Evolutionary conservation across 2,888 invertebrate species (phyloP), one percentile per base, ranked within the genome.

Genomic region (Pollenia griseotomentosa): DNA sequence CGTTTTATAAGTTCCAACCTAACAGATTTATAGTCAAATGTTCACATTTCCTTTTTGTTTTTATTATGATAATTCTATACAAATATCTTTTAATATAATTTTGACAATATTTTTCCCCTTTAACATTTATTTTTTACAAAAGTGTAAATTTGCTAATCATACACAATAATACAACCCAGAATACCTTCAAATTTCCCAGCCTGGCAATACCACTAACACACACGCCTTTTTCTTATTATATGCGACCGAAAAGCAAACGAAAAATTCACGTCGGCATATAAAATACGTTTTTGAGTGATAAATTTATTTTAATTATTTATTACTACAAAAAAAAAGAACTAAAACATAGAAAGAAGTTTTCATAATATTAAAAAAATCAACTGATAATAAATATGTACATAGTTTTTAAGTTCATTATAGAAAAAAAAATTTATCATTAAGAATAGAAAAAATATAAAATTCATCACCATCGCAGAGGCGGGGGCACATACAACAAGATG

Each of bases 191-290:
- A 23, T 61, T 6, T 55, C 14, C 14, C 33, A 65, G 19, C 40
- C 75, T 86, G 86, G 86, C 80, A 86, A 86, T 80, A 75, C 83
- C 79, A 86, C 83, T 86, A 82, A 86, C 73, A 86, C 86, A 80
- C 87, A 87, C 87, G 87, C 87, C 87, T 87, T 87, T 87, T 87
- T 87, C 84, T 84, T 85, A 80, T 81, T 74, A 74, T 79, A 66
- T 61, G 73, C n/a, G 63, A 83, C 16, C 59, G 78, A 74, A 84
- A 68, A 79, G 73, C 83, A 87, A 78, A 59, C 73, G 86, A 75
- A 79, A 70, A 80, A 79, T 82, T 68, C 46, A 82, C 46, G 66
- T 82, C 87, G 87, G 83, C 68, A 63, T 61, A 53, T 57, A 51
- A 65, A 81, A 68, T 71, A 74, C 55, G n/a, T 66, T 81, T 75